A percentile compares a stretch with the other conserved stretches of the same genome.
phyloP scores from a whole-genome alignment of 2,113 vertebrate genomes.

The Orientallactaga bullata region DNA sequence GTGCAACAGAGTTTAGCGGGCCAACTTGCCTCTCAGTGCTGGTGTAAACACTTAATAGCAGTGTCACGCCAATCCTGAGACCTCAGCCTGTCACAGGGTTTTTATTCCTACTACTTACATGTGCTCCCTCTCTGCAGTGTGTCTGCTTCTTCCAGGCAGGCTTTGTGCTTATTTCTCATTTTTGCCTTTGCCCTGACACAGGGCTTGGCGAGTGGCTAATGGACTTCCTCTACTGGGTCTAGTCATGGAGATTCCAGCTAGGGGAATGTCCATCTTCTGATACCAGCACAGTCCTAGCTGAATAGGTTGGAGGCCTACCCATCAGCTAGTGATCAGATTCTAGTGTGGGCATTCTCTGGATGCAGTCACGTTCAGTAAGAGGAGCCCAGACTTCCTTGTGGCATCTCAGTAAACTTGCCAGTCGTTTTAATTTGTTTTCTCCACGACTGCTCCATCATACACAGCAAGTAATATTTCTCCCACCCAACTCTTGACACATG shows the following conservation, averaged over 20 bases:
- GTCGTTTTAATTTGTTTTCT: conserved; percentile 3
- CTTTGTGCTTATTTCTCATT: neutral
- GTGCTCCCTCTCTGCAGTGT: neutral
- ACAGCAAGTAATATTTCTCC: neutral
- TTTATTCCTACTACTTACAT: neutral
- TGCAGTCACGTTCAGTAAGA: neutral
- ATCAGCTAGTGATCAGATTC: neutral
- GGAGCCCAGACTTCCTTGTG: neutral
- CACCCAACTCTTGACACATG: neutral
- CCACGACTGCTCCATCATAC: neutral
- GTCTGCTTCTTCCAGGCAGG: neutral
- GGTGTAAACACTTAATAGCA: neutral
- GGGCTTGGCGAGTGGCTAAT: neutral
- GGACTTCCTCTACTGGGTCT: neutral
- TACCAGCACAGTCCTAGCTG: neutral
- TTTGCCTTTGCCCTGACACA: neutral
- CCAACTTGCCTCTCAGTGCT: neutral
- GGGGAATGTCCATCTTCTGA: neutral
- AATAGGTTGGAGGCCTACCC: neutral
- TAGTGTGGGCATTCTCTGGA: neutral
- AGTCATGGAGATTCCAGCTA: neutral
- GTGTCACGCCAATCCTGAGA: neutral
- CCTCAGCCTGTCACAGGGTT: neutral
- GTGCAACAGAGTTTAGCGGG: neutral
- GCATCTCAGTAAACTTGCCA: neutral